phyloP scores from a whole-genome alignment of 2,797 vertebrate species.

The Ctenopoma multispine region DNA sequence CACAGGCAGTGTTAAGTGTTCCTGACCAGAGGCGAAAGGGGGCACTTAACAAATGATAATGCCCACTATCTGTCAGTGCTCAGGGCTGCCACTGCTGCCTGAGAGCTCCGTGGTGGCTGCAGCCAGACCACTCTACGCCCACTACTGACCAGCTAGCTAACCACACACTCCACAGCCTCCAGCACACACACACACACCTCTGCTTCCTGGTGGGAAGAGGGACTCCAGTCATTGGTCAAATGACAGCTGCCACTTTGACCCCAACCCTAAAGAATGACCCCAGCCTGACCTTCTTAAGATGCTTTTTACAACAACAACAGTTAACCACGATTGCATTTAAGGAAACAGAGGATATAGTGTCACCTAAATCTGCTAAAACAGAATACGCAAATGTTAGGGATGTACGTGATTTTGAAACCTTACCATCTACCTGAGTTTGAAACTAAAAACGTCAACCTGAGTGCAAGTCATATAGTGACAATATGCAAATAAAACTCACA shows the following conservation, averaged over 20 bases:
- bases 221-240: conserved; percentile 50
- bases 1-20: conserved; percentile 89
- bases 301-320: conserved; percentile 49
- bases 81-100: conserved; percentile 76
- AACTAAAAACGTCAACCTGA: not conserved
- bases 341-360: conserved; percentile 21
- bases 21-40: conserved; percentile 85
- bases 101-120: conserved; percentile 78
- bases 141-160: conserved; percentile 81
- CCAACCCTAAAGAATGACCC: conserved; percentile 44
- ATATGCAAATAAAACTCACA: conserved; percentile 13
- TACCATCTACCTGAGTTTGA: conserved; percentile 2
- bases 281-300: conserved; percentile 44
- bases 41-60: conserved; percentile 90
- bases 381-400: not conserved
- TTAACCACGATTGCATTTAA: conserved; percentile 38
- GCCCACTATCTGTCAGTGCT: conserved; percentile 82
- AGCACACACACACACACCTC: conserved; percentile 69
- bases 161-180: conserved; percentile 81
- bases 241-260: conserved; percentile 75
- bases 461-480: conserved; percentile 1
- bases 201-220: conserved; percentile 64
- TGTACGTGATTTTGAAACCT: not conserved
- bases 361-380: not conserved
- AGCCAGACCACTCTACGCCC: conserved; percentile 80